phyloP scores from a whole-genome alignment of 2,888 invertebrate species.

The Machimus atricapillus region DNA sequence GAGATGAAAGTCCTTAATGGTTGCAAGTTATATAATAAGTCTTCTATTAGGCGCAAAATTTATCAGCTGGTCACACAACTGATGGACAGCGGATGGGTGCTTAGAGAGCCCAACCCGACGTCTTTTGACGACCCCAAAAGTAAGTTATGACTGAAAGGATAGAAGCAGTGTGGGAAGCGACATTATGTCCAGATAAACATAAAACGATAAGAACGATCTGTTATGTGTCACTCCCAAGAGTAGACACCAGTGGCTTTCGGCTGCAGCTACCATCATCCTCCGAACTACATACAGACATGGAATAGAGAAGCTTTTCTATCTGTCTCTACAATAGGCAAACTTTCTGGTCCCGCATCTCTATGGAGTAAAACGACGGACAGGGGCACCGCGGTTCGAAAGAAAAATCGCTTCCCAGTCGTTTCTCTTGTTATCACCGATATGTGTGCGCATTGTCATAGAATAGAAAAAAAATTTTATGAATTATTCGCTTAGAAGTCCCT shows the following conservation, averaged over 20 bases:
- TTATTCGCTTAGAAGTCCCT: neutral
- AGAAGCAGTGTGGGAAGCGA: neutral
- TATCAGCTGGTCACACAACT: neutral
- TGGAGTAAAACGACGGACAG: neutral
- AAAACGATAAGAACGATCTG: constrained; percentile 13
- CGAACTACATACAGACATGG: neutral
- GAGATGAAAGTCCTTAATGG: neutral
- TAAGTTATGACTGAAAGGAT: constrained; percentile 6
- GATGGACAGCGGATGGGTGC: neutral
- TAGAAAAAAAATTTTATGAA: neutral
- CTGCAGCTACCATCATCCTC: neutral
- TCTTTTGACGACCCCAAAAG: neutral
- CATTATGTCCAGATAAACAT: constrained; percentile 32
- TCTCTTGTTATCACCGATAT: neutral
- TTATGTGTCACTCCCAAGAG: constrained; percentile 2
- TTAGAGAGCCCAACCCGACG: neutral
- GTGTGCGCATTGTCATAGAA: neutral
- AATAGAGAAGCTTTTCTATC: neutral
- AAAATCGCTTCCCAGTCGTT: neutral
- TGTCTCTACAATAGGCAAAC: neutral
- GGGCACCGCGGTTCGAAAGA: neutral
- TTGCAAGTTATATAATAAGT: neutral
- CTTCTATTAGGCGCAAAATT: neutral
- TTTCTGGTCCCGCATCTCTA: neutral
- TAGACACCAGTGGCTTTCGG: neutral